Base-by-base conservation (phyloP, 1,140 invertebrate genomes). In the Neodiprion lecontei region DNA sequence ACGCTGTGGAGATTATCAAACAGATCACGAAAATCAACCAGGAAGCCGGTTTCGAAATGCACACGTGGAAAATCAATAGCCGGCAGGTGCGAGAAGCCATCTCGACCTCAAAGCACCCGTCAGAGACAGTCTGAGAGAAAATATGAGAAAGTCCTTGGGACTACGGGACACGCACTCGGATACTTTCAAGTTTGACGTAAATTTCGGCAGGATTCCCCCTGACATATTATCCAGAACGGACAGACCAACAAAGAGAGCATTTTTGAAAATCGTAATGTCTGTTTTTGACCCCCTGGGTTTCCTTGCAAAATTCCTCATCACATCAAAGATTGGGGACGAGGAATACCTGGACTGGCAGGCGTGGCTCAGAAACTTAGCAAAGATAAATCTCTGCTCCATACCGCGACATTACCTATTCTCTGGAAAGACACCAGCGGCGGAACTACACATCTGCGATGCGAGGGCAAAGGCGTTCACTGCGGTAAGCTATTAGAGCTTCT, bases 391-490 rank as follows among this genome's bases (percentile, higher is more conserved):
- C 12, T 73, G 61, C 11, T 9, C 8, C 21, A 69, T 77, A 4
- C 69, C 75, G 12, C 61, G 75, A 48, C 70, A 71, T 68, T 65
- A 75, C 17, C 17, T 21, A 21, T 67, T 21, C 17, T 21, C 11
- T 21, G 40, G 40, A 70, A 70, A 9, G 7, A 11, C 21, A 48
- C 3, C 1, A 67, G 69, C 4, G 23, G 66, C n/a, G 1, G 72
- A 72, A 17, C 53, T 78, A 0, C 77, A 77, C 50, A 49, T 53
- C 23, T 73, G 74, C 14, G 80, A 86, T 68, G 79, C 82, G 17
- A 80, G 78, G 17, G 48, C 75, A 48, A 75, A 76, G 14, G 83
- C 82, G 10, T 85, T 76, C 53, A 81, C 82, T 2, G 79, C 82
- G 0, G 79, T 80, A 23, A 75, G 74, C n/a, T 82, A 83, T 65